phyloP scores from a whole-genome alignment of 2,797 vertebrate genomes.

The Scarus forsteni region DNA sequence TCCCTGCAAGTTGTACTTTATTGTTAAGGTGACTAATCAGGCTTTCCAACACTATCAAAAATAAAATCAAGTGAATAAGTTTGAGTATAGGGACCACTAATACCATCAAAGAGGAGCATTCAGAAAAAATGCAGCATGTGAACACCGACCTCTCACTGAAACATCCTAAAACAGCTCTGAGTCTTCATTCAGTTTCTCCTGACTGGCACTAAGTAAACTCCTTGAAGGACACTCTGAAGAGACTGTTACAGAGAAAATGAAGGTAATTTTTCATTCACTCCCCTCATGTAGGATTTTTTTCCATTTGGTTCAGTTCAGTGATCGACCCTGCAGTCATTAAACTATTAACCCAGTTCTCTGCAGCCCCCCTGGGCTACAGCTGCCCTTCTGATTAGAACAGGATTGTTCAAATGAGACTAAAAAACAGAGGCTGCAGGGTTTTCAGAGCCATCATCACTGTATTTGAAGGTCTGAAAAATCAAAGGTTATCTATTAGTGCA shows the following conservation, averaged over 20 bases:
- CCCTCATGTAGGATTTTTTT: not conserved
- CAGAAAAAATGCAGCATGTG: too few species aligned
- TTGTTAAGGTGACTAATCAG: too few species aligned
- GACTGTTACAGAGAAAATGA: not conserved
- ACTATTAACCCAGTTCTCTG: conserved; percentile 16
- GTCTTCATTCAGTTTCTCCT: too few species aligned
- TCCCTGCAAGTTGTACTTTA: too few species aligned
- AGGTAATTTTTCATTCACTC: not conserved
- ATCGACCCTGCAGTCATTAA: conserved; percentile 3
- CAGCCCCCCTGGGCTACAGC: conserved; percentile 24
- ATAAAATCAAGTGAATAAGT: too few species aligned
- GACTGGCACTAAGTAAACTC: not conserved
- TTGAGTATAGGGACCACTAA: too few species aligned
- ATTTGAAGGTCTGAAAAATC: not conserved
- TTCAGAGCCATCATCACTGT: not conserved
- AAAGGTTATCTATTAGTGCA: too few species aligned
- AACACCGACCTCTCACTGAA: too few species aligned
- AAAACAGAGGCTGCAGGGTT: not conserved
- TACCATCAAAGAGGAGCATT: too few species aligned
- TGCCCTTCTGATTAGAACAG: not conserved
- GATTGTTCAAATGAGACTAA: not conserved
- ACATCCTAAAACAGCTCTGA: too few species aligned
- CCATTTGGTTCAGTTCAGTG: conserved; percentile 8
- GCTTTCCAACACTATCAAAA: too few species aligned
- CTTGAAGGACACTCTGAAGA: conserved; percentile 8